Evolutionary conservation across 2,888 invertebrate species (phyloP).

Genomic region (Hipparchia sbordonii): DNA sequence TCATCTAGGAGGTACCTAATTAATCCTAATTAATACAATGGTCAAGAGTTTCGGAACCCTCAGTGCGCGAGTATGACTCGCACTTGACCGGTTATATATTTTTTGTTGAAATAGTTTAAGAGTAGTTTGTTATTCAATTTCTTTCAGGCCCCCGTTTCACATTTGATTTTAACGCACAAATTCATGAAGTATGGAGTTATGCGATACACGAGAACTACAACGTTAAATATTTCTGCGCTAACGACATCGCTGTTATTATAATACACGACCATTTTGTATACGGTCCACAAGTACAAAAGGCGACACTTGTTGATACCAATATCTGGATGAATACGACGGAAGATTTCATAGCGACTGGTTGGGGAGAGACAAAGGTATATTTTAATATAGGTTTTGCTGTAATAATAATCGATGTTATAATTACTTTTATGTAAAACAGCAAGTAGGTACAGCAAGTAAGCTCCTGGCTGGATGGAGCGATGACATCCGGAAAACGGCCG

Average conservation of each 20-base stretch:
- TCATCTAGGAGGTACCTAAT: too few relatives aligned
- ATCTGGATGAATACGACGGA: conserved; percentile 50
- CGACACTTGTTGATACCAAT: conserved; percentile 41
- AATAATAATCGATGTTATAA: too few relatives aligned
- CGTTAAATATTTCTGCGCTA: conserved; percentile 41
- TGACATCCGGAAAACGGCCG: too few relatives aligned
- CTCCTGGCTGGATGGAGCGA: too few relatives aligned
- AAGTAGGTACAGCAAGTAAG: too few relatives aligned
- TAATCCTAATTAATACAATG: too few relatives aligned
- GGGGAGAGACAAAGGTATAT: conserved; percentile 51
- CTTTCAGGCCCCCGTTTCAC: conserved; percentile 48
- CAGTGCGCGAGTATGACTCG: too few relatives aligned
- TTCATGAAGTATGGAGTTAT: conserved; percentile 48
- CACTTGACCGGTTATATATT: too few relatives aligned
- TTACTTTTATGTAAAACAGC: too few relatives aligned
- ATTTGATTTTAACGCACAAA: conserved; percentile 40
- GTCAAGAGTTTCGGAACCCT: too few relatives aligned
- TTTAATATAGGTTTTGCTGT: background rate
- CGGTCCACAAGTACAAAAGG: conserved; percentile 43
- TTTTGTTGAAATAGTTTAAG: too few relatives aligned
- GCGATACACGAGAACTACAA: conserved; percentile 49
- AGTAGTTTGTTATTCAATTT: too few relatives aligned
- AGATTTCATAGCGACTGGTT: conserved; percentile 51
- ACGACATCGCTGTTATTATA: conserved; percentile 51
- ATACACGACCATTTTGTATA: conserved; percentile 46